These are phyloP conservation scores for Psilanteris sp. DNA, from an alignment of 1,140 invertebrate species.

Conservation along the genomic window DNA sequence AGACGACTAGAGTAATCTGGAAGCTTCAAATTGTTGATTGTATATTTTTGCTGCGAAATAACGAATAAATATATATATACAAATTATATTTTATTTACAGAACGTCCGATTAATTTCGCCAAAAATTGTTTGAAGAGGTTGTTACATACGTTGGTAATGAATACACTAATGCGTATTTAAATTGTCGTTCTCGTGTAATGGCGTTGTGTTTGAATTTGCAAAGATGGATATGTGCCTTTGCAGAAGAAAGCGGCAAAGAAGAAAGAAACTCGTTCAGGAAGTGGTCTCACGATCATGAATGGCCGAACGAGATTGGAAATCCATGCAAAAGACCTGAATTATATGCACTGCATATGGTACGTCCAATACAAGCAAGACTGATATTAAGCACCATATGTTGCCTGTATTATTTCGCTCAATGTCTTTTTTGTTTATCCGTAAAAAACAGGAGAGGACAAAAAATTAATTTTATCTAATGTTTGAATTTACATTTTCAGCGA, in stretches of 20 bases:
- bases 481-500: too few relatives aligned
- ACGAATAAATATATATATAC: too few relatives aligned
- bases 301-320: slow-evolving; percentile 53
- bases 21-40: too few relatives aligned
- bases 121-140: background rate
- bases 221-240: slow-evolving; percentile 55
- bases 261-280: slow-evolving; percentile 62
- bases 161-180: slow-evolving; percentile 26
- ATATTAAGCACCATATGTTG: slow-evolving; percentile 54
- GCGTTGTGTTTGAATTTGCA: slow-evolving; percentile 49
- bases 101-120: too few relatives aligned
- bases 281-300: slow-evolving; percentile 58
- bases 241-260: slow-evolving; percentile 59
- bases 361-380: slow-evolving; percentile 42
- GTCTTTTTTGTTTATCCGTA: slow-evolving; percentile 22
- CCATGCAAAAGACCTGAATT: slow-evolving; percentile 56
- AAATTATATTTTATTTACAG: too few relatives aligned
- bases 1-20: too few relatives aligned
- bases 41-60: too few relatives aligned
- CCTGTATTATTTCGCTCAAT: slow-evolving; percentile 3
- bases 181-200: slow-evolving; percentile 24
- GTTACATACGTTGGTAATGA: slow-evolving; percentile 1
- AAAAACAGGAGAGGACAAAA: too few relatives aligned
- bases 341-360: slow-evolving; percentile 42
- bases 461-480: too few relatives aligned